A percentile compares a stretch with the other conserved stretches of the same genome.
Evolutionary conservation across 37 sponge, comb jelly and placozoan species (phyloP).

Genomic region (Dysidea cf. avara): DNA sequence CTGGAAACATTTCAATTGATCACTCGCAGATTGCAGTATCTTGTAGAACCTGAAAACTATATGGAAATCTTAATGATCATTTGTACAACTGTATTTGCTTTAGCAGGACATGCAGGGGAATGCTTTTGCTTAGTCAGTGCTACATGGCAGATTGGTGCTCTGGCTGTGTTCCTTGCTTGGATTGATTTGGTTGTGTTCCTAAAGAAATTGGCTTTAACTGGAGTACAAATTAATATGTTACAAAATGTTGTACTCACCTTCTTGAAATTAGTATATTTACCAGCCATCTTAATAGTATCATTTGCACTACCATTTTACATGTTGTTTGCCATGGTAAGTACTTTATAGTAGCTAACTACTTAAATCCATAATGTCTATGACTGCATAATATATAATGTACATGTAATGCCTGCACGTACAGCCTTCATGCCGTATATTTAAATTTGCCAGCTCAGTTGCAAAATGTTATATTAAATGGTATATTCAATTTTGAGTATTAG

Average conservation of each 20-base stretch:
- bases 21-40: neutral
- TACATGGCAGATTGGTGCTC: constrained; percentile 33
- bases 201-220: constrained; percentile 20
- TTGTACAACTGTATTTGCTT: constrained; percentile 3
- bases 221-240: constrained; percentile 13
- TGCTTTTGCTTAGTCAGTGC: constrained; percentile 3
- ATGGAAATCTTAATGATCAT: constrained; percentile 1
- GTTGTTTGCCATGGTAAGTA: no score
- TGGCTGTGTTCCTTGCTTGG: constrained; percentile 26
- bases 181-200: constrained; percentile 18
- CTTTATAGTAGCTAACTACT: no score
- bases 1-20: constrained; percentile 8
- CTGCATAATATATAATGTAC: no score
- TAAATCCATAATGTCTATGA: no score
- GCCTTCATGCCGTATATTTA: no score
- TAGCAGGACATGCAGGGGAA: neutral
- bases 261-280: constrained; percentile 12
- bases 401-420: no score
- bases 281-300: constrained; percentile 3
- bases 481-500: no score
- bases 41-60: constrained; percentile 21
- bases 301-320: constrained; percentile 33
- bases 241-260: constrained; percentile 8
- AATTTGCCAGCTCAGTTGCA: no score
- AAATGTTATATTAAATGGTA: no score